Evolutionary conservation across 2,113 vertebrate genomes (phyloP).

Genomic region (Myanophis thanlyinensis): DNA sequence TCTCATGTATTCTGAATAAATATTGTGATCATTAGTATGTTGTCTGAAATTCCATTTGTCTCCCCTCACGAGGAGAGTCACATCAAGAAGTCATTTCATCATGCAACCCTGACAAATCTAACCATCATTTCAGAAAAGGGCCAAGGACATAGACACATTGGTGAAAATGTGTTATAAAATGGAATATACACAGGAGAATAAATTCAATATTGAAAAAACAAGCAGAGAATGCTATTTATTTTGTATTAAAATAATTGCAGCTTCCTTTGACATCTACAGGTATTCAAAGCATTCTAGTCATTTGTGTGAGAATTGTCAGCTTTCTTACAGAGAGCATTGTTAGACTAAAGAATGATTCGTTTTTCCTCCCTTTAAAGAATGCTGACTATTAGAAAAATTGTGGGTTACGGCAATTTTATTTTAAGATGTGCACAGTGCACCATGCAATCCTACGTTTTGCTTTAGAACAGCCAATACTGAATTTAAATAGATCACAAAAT

Average conservation of each 20-base stretch:
- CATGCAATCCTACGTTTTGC: not conserved
- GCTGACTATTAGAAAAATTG: not conserved
- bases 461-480: not conserved
- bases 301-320: not conserved
- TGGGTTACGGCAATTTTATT: not conserved
- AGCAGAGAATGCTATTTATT: not conserved
- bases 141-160: conserved; percentile 22
- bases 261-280: fast-evolving
- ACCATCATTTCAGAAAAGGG: conserved; percentile 47
- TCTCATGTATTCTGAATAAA: conserved; percentile 47
- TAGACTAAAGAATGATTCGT: not conserved
- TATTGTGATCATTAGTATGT: conserved; percentile 31
- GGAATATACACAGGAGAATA: conserved; percentile 17
- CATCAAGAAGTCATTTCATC: conserved; percentile 55
- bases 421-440: not conserved
- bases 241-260: not conserved
- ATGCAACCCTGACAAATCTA: conserved; percentile 52
- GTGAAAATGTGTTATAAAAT: conserved; percentile 47
- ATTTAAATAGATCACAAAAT: not conserved
- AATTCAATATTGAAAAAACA: conserved; percentile 6
- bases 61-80: conserved; percentile 39
- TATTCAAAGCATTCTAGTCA: not conserved
- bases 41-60: conserved; percentile 44
- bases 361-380: not conserved
- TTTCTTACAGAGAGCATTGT: not conserved